These are phyloP conservation scores for Teleiodes luculella DNA, from an alignment of 2,888 invertebrate genomes.

Conservation along the genomic window DNA sequence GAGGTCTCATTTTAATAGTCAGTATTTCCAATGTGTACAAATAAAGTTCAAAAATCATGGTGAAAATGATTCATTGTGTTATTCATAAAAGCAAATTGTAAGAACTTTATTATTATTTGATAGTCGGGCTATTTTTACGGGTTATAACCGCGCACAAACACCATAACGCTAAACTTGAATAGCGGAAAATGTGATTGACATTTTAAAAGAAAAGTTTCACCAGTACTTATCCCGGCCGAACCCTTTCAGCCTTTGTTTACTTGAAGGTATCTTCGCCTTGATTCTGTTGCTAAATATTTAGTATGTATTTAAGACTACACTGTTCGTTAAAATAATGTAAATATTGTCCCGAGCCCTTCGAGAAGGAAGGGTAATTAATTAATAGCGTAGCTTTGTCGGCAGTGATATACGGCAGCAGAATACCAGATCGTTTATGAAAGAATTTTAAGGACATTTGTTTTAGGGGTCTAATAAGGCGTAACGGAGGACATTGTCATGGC, in stretches of 20 bases:
- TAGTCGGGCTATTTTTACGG: neutral
- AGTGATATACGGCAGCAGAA: neutral
- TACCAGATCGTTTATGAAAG: neutral
- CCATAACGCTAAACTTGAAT: conserved; percentile 19
- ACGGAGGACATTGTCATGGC: conserved; percentile 33
- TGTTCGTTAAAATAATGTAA: conserved; percentile 40
- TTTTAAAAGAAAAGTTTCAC: conserved; percentile 32
- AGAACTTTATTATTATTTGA: neutral
- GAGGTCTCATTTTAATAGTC: neutral
- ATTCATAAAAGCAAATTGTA: neutral
- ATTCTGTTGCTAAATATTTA: conserved; percentile 36
- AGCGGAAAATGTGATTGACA: conserved; percentile 34
- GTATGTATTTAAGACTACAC: conserved; percentile 34
- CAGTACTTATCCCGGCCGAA: conserved; percentile 29
- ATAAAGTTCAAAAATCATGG: too few species aligned
- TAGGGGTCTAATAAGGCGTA: neutral
- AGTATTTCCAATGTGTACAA: too few species aligned
- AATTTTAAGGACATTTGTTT: neutral
- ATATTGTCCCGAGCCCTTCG: conserved; percentile 33
- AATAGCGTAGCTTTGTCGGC: conserved; percentile 27
- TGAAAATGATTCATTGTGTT: neutral
- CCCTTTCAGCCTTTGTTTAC: conserved; percentile 29
- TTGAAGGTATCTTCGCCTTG: conserved; percentile 29
- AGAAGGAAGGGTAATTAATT: conserved; percentile 28
- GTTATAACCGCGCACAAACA: neutral